Evolutionary conservation across 2,113 vertebrate species (phyloP).

Genomic region (Asarcornis scutulata): DNA sequence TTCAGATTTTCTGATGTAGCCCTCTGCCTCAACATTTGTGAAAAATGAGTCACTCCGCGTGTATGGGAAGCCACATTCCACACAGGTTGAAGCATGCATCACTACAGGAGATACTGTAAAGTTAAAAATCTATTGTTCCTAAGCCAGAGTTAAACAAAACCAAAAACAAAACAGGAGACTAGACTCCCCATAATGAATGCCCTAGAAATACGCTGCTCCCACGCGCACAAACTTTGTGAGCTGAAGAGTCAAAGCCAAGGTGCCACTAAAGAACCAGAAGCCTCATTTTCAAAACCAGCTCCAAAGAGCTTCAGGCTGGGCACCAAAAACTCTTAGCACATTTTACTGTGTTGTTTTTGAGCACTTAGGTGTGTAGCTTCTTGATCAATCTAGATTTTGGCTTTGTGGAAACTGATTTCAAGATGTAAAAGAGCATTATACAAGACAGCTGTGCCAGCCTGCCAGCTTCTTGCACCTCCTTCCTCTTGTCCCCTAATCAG

Average conservation of each 20-base stretch:
- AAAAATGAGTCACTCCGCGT: constrained; percentile 6
- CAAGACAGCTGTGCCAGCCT: background rate
- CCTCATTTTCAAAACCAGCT: background rate
- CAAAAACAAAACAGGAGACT: background rate
- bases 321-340: background rate
- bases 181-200: background rate
- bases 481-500: background rate
- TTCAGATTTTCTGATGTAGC: background rate
- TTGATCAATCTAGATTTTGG: background rate
- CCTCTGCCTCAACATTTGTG: background rate
- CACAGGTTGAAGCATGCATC: background rate
- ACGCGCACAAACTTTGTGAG: background rate
- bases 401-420: background rate
- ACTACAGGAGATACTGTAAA: background rate
- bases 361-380: background rate
- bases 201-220: background rate
- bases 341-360: background rate
- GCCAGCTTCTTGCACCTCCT: background rate
- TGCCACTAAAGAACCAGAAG: background rate
- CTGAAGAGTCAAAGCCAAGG: background rate
- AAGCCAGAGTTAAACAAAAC: background rate
- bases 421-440: background rate
- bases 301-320: background rate
- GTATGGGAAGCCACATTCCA: constrained; percentile 32
- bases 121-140: background rate